These are phyloP conservation scores for Brachyhypopomus occidentalis DNA, from an alignment of 2,113 vertebrate genomes.

Conservation along the genomic window DNA sequence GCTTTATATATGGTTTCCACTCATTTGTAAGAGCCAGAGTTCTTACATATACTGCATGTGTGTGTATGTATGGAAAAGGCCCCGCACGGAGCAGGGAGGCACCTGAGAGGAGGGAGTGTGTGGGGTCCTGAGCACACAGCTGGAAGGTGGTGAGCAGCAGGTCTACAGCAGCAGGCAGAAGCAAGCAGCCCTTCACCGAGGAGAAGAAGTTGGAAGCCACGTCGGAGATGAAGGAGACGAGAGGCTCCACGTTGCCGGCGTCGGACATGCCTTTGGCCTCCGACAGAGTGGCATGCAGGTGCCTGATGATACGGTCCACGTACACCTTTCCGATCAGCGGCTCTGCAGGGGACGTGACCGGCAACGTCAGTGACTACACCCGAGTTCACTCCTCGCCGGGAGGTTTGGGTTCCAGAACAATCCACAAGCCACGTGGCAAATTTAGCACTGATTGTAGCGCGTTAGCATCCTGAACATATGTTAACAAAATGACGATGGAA, in stretches of 20 bases:
- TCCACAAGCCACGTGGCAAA: neutral
- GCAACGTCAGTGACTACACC: neutral
- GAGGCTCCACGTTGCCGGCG: constrained; percentile 83
- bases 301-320: constrained; percentile 87
- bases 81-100: too few species aligned
- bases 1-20: too few species aligned
- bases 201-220: constrained; percentile 92
- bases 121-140: constrained; percentile 85
- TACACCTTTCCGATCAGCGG: constrained; percentile 86
- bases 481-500: too few species aligned
- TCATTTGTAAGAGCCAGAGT: too few species aligned
- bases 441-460: neutral
- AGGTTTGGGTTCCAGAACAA: too few species aligned
- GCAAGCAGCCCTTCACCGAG: constrained; percentile 83
- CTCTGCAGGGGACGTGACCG: constrained; percentile 69
- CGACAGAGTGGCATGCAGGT: constrained; percentile 86
- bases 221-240: constrained; percentile 90
- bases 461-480: neutral
- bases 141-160: constrained; percentile 91
- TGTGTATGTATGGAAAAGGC: too few species aligned
- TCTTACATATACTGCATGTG: too few species aligned
- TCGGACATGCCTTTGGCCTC: constrained; percentile 86
- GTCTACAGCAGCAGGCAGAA: constrained; percentile 87
- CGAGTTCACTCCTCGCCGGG: neutral
- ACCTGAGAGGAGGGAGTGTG: constrained; percentile 56